These are phyloP conservation scores for Macrosoma leucophasiata DNA, from an alignment of 2,888 invertebrate genomes.

Conservation along the genomic window DNA sequence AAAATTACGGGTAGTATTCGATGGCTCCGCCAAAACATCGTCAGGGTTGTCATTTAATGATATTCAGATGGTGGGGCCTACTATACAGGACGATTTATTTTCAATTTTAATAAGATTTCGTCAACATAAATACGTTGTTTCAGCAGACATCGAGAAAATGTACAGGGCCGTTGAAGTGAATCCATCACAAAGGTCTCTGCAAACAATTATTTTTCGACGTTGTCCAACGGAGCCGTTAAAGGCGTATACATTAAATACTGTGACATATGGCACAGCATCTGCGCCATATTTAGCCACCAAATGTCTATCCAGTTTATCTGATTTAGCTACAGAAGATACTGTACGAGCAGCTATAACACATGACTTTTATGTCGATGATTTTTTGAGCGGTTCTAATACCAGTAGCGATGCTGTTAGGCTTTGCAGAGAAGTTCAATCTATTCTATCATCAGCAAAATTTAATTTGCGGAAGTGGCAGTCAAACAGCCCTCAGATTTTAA, in stretches of 20 bases:
- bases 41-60: conserved; percentile 23
- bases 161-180: too few species aligned
- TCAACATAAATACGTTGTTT: conserved; percentile 19
- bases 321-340: conserved; percentile 5
- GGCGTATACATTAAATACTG: conserved; percentile 20
- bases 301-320: conserved; percentile 19
- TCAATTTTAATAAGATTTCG: conserved; percentile 23
- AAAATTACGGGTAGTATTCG: conserved; percentile 28
- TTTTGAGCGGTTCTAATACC: conserved; percentile 15
- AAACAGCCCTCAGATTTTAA: conserved; percentile 17
- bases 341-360: conserved; percentile 3
- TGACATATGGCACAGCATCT: conserved; percentile 25
- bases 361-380: conserved; percentile 27
- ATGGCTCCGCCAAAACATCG: conserved; percentile 25
- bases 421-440: conserved; percentile 15
- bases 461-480: conserved; percentile 25
- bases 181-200: conserved; percentile 18
- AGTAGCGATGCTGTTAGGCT: conserved; percentile 10
- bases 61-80: conserved; percentile 21
- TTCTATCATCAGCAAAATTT: conserved; percentile 18
- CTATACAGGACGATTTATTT: conserved; percentile 22
- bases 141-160: conserved; percentile 22
- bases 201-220: conserved; percentile 23
- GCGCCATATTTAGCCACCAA: conserved; percentile 25
- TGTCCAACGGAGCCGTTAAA: conserved; percentile 15